Evolutionary conservation across 2,113 vertebrate genomes (phyloP).

Genomic region (Equus przewalskii): DNA sequence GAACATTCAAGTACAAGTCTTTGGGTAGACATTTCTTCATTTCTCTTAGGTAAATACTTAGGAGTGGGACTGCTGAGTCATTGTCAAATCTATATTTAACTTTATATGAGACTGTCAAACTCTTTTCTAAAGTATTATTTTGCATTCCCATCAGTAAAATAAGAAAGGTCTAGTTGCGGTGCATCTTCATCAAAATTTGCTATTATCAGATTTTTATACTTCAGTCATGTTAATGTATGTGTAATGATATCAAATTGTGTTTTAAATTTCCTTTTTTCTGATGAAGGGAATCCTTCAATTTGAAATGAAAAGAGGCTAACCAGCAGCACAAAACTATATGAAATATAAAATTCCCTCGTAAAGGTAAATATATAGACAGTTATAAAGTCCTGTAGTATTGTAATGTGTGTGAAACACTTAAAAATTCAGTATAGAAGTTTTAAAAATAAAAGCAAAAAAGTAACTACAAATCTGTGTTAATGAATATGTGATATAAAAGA

Average conservation of each 20-base stretch:
- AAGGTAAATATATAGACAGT: background rate
- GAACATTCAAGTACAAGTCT: background rate
- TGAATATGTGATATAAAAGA: background rate
- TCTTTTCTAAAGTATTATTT: background rate
- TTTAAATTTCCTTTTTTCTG: background rate
- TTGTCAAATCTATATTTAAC: background rate
- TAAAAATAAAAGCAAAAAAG: background rate
- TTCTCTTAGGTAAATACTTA: background rate
- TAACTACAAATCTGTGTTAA: background rate
- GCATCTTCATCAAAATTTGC: background rate
- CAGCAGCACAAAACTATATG: background rate
- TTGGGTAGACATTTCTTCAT: background rate
- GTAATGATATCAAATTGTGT: background rate
- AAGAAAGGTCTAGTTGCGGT: background rate
- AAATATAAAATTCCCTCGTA: background rate
- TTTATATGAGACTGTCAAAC: background rate
- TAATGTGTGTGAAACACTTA: background rate
- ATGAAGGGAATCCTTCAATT: background rate
- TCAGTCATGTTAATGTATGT: background rate
- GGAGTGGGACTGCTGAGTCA: background rate
- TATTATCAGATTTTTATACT: constrained; percentile 1
- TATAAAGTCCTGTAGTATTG: background rate
- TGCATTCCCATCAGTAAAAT: background rate
- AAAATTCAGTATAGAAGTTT: background rate
- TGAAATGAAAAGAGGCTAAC: background rate